Evolutionary conservation across 1,140 invertebrate genomes (phyloP).

Genomic region (Lethrus apterus): DNA sequence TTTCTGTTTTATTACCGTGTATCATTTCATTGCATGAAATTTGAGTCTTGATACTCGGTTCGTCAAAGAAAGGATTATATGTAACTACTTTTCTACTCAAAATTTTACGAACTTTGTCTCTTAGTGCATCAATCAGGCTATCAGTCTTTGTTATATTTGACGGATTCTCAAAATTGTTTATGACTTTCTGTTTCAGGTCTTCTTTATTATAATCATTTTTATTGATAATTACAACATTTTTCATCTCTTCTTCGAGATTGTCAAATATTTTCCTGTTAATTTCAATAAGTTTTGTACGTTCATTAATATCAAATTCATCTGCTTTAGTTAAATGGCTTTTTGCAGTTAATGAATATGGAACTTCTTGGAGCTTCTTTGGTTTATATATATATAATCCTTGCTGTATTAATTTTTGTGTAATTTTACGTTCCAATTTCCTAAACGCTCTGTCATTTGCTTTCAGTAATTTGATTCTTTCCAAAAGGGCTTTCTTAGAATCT

Average conservation of each 20-base stretch:
- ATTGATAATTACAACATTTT: conserved; percentile 2
- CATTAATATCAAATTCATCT: not conserved
- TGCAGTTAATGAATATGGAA: not conserved
- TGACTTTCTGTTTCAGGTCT: not conserved
- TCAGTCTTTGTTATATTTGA: not conserved
- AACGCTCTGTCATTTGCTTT: conserved; percentile 6
- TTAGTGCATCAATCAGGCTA: not conserved
- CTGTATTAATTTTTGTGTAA: conserved; percentile 2
- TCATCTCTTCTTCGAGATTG: conserved; percentile 6
- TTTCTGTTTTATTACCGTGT: not conserved
- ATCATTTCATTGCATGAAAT: not conserved
- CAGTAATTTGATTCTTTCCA: not conserved
- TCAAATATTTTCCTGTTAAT: not conserved
- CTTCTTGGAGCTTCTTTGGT: too few relatives aligned
- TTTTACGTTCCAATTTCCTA: conserved; percentile 8
- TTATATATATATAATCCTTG: too few relatives aligned
- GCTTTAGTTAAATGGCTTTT: not conserved
- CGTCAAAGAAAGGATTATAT: not conserved
- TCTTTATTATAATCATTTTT: not conserved
- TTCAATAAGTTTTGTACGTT: not conserved
- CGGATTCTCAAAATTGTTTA: not conserved
- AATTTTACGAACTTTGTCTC: not conserved
- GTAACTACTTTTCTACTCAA: too few relatives aligned
- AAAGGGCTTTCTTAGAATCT: not conserved
- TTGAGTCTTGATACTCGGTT: not conserved